Base-by-base conservation (phyloP, 2,888 invertebrate species). In the Brenthis hecate region DNA sequence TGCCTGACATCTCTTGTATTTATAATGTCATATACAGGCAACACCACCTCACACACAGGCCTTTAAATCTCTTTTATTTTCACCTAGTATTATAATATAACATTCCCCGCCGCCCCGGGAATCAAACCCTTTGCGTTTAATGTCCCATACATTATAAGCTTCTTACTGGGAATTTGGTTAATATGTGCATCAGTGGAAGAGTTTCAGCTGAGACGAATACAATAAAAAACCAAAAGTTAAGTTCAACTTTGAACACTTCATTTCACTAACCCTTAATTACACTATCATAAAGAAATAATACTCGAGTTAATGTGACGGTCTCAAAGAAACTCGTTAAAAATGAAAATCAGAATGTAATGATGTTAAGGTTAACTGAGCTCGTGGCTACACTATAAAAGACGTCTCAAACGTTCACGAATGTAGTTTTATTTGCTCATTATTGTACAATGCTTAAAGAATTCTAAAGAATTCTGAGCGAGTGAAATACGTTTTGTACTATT, bases 341-440 rank as follows among this genome's bases (percentile, higher is more conserved):
- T 66, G 14, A 66, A 66, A 66, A 66, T 60, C 60, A 55, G 36
- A 58, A 60, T 60, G 16, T 43, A 53, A 50, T 60, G n/a, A 53
- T 43, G 50, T 47, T 48, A 32, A 47, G 47, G 58, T 54, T 60
- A 54, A 48, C 53, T 55, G 32, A 60, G 48, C 32, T 48, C 48
- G 47, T 56, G 51, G 58, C 54, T 55, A 16, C 60, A 43, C 19
- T 66, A 14, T 53, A 58, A 66, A 47, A 53, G 32, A 60, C 36
- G 65, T 56, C 43, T 58, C 8, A 60, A 47, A 66, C 28, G 57
- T 48, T 48, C 16, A 60, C 60, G 16, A 54, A 32, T 60, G 54
- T 57, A 53, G 50, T 66, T 66, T 55, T 66, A 65, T 60, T 66
- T 66, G 58, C 66, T 66, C 66, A 66, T 60, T 66, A 66, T 58